Evolutionary conservation across 2,888 invertebrate genomes (phyloP).

Genomic region (Allolobophora icterica): DNA sequence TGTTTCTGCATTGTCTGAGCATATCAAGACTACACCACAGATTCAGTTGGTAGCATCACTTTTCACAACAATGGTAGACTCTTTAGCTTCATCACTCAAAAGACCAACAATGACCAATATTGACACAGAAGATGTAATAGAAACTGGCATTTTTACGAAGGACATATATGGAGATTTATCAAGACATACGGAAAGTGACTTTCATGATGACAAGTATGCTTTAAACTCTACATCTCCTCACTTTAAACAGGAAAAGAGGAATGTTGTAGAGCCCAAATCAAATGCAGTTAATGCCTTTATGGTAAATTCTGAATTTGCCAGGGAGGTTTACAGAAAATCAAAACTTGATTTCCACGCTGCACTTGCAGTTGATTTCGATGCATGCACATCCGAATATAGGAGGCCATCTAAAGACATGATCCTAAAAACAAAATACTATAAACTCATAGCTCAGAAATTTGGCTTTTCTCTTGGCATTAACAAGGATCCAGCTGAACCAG

Average conservation of each 20-base stretch:
- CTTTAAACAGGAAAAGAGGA: neutral
- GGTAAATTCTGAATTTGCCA: constrained; percentile 22
- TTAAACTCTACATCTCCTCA: neutral
- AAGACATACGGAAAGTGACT: neutral
- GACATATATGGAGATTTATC: neutral
- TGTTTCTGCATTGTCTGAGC: neutral
- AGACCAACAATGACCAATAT: neutral
- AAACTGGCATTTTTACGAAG: neutral
- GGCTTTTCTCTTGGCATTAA: neutral
- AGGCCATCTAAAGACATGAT: constrained; percentile 14
- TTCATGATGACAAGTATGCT: neutral
- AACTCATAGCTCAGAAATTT: neutral
- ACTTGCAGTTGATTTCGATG: neutral
- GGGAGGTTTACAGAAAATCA: constrained; percentile 1
- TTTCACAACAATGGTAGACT: neutral
- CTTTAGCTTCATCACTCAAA: neutral
- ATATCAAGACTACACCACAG: neutral
- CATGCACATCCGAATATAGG: neutral
- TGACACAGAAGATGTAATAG: neutral
- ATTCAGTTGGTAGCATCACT: neutral
- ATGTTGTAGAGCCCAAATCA: neutral
- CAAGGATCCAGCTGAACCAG: neutral
- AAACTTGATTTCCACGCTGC: neutral
- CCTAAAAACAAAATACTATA: constrained; percentile 10
- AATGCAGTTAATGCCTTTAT: neutral